Evolutionary conservation across 2,113 vertebrate genomes (phyloP), one percentile per base, ranked within the genome.

Genomic region (Ochotona curzoniae): DNA sequence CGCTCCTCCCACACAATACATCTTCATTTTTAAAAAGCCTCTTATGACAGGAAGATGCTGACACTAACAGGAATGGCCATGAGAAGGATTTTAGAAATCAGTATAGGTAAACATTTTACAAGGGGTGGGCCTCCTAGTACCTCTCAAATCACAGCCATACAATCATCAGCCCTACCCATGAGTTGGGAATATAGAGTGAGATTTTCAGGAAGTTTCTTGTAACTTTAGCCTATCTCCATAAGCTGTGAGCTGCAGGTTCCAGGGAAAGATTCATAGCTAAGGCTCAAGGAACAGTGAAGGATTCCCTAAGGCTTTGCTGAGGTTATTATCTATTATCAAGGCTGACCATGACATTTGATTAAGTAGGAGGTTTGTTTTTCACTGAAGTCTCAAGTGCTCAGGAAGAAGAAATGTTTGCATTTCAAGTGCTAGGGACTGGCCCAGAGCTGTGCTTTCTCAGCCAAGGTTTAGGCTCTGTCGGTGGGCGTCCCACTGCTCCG

Each of bases 21-120:
- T n/a, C n/a, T 95, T 83, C 64, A 74, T 86, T 89, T 81, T 75
- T 75, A 76, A 86, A 17, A 83, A 32, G n/a, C 25, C 13, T 70
- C 63, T 47, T 64, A 11, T 23, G n/a, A 70, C 12, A 61, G 13
- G 18, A n/a, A 30, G 32, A 23, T 35, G 69, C 18, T 57, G 69
- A 86, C 47, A 76, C 23, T 64, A 69, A 10, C 14, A 81, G 23
- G 61, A 86, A 32, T 17, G 10, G 44, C 60, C 60, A 21, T 74
- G 57, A 87, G 54, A 32, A 35, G 47, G 30, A 81, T 9, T 89
- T 35, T 44, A 74, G 84, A 30, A 76, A 47, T 95, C 38, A 54
- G 66, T 15, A 5, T 26, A 60, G 47, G 32, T 73, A 28, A 67
- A 81, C 71, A 78, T 38, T 90, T 66, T 87, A 70, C n/a, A 86